These are phyloP conservation scores for Conomelus anceps DNA, from an alignment of 2,888 invertebrate genomes.

Conservation along the genomic window DNA sequence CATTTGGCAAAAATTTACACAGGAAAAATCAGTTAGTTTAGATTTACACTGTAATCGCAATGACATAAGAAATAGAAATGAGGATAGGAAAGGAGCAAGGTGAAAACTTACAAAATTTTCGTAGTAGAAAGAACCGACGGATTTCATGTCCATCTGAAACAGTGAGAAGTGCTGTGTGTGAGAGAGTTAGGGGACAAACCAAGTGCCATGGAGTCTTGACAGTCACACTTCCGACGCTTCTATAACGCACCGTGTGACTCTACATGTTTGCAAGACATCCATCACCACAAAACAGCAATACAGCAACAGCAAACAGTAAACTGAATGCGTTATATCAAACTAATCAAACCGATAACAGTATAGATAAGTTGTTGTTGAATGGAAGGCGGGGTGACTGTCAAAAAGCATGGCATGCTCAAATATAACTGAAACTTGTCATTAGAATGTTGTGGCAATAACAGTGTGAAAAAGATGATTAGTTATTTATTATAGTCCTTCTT, in stretches of 20 bases:
- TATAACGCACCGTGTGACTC: not conserved
- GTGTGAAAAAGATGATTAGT: conserved; percentile 25
- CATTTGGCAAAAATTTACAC: not conserved
- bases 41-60: not conserved
- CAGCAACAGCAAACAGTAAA: conserved; percentile 2
- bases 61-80: not conserved
- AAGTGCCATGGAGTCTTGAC: conserved; percentile 25
- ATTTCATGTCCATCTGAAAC: conserved; percentile 94
- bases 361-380: not conserved
- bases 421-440: conserved; percentile 26
- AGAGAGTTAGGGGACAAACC: conserved; percentile 17
- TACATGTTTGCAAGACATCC: conserved; percentile 27
- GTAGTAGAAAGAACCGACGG: conserved; percentile 92
- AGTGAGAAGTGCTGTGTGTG: conserved; percentile 32
- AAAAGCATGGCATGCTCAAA: conserved; percentile 30
- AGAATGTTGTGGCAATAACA: conserved; percentile 30
- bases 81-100: not conserved
- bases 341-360: conserved; percentile 4
- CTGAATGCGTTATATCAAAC: conserved; percentile 15
- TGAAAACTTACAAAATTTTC: conserved; percentile 83
- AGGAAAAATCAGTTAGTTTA: no score
- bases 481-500: not conserved
- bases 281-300: conserved; percentile 27
- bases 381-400: conserved; percentile 32
- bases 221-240: conserved; percentile 20